phyloP scores from a whole-genome alignment of 2,888 invertebrate species.

The Parapristionchus giblindavisi region DNA sequence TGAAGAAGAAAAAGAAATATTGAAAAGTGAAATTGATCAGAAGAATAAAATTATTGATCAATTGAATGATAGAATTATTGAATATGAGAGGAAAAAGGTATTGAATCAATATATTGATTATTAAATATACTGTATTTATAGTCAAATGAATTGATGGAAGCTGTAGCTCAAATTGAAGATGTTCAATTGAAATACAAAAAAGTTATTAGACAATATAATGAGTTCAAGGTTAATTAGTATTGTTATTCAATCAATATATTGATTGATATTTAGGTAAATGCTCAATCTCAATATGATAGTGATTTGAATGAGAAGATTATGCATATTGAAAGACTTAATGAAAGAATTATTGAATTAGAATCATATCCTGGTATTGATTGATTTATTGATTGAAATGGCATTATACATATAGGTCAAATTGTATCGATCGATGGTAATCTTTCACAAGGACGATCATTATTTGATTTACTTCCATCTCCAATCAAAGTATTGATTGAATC shows the following conservation, averaged over 20 bases:
- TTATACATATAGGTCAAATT: neutral
- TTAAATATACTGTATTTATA: too few species aligned
- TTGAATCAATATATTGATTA: too few species aligned
- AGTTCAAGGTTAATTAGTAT: conserved; percentile 1
- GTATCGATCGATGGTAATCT: conserved; percentile 13
- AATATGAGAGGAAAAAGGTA: too few species aligned
- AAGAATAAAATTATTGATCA: neutral
- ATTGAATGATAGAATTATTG: too few species aligned
- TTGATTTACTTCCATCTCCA: neutral
- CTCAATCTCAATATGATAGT: neutral
- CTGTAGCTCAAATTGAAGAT: neutral
- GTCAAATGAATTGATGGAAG: neutral
- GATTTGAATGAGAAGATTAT: neutral
- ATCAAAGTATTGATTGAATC: neutral
- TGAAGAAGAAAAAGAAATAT: neutral
- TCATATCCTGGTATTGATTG: conserved; percentile 9
- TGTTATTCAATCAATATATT: too few species aligned
- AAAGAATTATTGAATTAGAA: conserved; percentile 24
- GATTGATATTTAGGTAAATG: neutral
- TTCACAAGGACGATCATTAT: neutral
- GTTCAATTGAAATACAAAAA: neutral
- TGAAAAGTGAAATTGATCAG: conserved; percentile 1
- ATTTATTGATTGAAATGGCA: neutral
- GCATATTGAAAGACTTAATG: neutral
- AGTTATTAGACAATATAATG: neutral